Evolutionary conservation across 2,888 invertebrate species (phyloP), one percentile per base, ranked within the genome.

Genomic region (Sylvicola cinctus): DNA sequence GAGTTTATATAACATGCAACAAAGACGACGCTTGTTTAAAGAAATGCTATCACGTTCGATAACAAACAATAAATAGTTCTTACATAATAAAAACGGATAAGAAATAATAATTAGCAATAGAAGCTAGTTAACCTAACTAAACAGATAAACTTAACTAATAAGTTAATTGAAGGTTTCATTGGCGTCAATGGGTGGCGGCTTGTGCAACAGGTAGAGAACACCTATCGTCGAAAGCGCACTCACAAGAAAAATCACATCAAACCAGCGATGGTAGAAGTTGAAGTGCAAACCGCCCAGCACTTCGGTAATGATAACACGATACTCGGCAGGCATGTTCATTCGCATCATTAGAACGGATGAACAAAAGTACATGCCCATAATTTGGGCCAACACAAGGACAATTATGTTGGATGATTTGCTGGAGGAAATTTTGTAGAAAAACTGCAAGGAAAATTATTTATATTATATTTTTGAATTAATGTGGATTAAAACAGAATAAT

Each of bases 331-430:
- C 90, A 98, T 93, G 54, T 98, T 98, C 98, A 98, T 98, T 20
- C 98, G 65, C 77, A 98, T 90, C 28, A 98, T 61, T 1, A 98
- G 66, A 0, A 98, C 96, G 1, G 90, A 93, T 0, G 95, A 95
- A 35, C 96, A 88, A 61, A 98, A 98, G 54, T 98, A 98, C 96
- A 98, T 98, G 27, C 96, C 96, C 98, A 99, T 98, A 46, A 98
- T 84, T 63, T 98, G 95, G 2, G 96, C 98, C 29, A 98, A 63
- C 41, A 91, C 77, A 33, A 99, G 59, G 3, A 99, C 96, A 44
- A 98, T 95, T 36, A 98, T 80, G 55, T 96, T 96, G 8, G 96
- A 96, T 3, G 95, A 96, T 58, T 96, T 96, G 44, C 87, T 91
- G 45, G 93, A 96, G 1, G 96, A 95, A 49, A 99, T 93, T 48